Conservation (phyloP, 2,113 vertebrate genomes). For the Okapia johnstoni region DNA sequence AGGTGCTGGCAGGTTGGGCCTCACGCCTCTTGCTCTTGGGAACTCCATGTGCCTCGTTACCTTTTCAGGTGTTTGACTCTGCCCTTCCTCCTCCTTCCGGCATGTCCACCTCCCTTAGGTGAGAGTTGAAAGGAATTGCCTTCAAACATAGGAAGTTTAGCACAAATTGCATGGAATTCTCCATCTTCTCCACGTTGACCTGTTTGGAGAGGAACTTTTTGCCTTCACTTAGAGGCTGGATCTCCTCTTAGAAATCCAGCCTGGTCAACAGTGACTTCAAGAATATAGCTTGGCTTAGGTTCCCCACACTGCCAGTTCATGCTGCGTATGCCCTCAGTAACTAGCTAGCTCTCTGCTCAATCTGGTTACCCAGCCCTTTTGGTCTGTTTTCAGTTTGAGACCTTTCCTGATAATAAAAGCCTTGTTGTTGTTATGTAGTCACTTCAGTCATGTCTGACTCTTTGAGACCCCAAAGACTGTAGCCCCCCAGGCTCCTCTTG, state of each 20-base stretch:
- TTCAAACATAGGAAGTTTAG: background rate
- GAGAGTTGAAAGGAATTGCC: background rate
- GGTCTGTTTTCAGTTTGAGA: background rate
- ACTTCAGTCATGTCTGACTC: background rate
- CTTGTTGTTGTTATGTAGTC: background rate
- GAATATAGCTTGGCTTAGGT: background rate
- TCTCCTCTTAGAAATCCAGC: background rate
- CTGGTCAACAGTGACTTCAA: background rate
- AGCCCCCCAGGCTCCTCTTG: background rate
- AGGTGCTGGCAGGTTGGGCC: accelerated
- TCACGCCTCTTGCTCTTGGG: background rate
- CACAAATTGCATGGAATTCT: background rate
- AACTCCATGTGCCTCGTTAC: background rate
- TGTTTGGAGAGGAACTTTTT: background rate
- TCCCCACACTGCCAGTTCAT: accelerated
- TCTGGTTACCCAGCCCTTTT: background rate
- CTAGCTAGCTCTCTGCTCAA: background rate
- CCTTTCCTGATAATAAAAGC: background rate
- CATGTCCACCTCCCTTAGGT: background rate
- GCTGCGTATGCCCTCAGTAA: background rate
- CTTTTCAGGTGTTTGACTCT: background rate
- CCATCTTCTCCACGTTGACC: background rate
- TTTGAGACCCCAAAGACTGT: background rate
- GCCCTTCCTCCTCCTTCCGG: background rate
- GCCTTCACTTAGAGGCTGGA: background rate